These are phyloP conservation scores for Phyllopteryx taeniolatus DNA, from an alignment of 2,113 vertebrate species.

Conservation along the genomic window DNA sequence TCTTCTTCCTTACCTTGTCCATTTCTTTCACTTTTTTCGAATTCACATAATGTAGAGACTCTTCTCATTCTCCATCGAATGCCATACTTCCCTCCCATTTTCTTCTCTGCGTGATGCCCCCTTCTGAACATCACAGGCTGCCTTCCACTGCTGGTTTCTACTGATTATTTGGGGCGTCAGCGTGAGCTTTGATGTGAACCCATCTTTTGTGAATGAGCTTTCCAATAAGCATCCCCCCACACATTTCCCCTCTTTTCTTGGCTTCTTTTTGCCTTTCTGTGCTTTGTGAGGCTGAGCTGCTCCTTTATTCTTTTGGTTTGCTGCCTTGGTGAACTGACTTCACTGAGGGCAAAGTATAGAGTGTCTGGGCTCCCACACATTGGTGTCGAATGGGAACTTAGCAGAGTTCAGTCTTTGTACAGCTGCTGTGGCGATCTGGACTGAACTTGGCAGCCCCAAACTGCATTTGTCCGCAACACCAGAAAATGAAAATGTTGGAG, in stretches of 20 bases:
- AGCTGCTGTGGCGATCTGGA: background rate
- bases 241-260: background rate
- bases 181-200: background rate
- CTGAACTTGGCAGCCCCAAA: background rate
- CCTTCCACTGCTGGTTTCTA: background rate
- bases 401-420: background rate
- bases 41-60: background rate
- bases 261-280: background rate
- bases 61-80: background rate
- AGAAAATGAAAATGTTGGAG: background rate
- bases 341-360: background rate
- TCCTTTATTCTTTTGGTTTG: background rate
- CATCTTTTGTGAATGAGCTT: slow-evolving; percentile 2
- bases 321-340: background rate
- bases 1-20: background rate
- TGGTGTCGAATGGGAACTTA: background rate
- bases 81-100: background rate
- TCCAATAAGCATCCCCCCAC: background rate
- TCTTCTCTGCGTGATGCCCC: background rate
- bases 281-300: slow-evolving; percentile 2
- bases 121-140: background rate
- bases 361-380: background rate
- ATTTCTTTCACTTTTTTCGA: background rate
- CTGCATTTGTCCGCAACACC: background rate
- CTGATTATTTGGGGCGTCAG: slow-evolving; percentile 4